Percentiles rank a stretch among this genome's conserved stretches.
Conservation (phyloP, 2,113 vertebrate species). For the Cyphomyrus plagiostoma region DNA sequence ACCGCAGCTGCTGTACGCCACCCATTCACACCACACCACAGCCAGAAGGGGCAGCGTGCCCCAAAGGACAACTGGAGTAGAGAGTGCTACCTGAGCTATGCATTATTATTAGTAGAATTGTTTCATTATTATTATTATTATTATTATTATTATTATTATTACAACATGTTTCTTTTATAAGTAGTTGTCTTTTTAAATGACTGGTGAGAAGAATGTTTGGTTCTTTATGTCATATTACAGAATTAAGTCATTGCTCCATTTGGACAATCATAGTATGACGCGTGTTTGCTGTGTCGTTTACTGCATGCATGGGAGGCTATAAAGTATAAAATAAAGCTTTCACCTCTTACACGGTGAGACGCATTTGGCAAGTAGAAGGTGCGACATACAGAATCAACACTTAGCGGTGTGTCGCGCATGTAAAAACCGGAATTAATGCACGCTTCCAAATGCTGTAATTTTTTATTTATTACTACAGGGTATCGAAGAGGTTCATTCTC, state of each 20-base stretch:
- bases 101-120: not conserved
- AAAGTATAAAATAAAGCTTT: not conserved
- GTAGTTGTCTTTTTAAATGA: not conserved
- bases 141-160: not conserved
- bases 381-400: not conserved
- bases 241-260: not conserved
- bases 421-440: not conserved
- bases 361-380: not conserved
- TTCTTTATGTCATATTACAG: not conserved
- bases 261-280: not conserved
- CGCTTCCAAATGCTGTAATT: not conserved
- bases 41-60: not conserved
- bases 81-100: not conserved
- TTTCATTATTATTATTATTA: too few species aligned
- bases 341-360: not conserved
- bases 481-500: not conserved
- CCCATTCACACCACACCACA: not conserved
- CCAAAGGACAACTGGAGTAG: not conserved
- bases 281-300: not conserved
- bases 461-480: not conserved
- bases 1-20: not conserved
- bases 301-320: not conserved
- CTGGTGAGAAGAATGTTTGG: not conserved
- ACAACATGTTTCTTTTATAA: not conserved
- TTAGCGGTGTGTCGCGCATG: not conserved